Percentiles rank a stretch among this genome's conserved stretches.
These are phyloP conservation scores for Vireo altiloquus DNA, from an alignment of 2,113 vertebrate species.

Conservation along the genomic window DNA sequence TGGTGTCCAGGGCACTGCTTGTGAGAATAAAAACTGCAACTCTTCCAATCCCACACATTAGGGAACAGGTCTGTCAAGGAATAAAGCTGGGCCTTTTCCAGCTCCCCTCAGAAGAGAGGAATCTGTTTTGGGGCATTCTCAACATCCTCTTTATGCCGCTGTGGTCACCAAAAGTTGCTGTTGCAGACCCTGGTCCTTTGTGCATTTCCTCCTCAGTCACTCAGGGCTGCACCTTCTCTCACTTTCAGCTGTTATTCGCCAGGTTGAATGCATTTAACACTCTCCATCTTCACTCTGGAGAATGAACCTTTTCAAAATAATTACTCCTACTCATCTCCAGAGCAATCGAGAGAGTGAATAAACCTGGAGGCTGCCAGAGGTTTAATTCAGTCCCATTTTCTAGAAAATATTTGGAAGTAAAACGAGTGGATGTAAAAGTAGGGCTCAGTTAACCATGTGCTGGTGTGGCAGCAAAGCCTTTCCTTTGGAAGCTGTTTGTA, in stretches of 20 bases:
- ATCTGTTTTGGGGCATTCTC: background rate
- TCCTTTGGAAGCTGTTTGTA: background rate
- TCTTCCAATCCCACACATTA: fast-evolving
- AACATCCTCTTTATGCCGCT: background rate
- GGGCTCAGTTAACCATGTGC: background rate
- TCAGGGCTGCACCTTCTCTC: background rate
- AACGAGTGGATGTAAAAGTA: background rate
- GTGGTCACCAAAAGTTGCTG: too few relatives aligned
- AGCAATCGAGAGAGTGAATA: slow-evolving; percentile 10
- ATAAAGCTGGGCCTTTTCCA: background rate
- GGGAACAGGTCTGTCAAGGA: background rate
- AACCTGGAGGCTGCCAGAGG: background rate
- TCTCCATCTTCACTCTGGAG: background rate
- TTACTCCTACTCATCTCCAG: slow-evolving; percentile 10
- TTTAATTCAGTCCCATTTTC: background rate
- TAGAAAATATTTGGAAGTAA: background rate
- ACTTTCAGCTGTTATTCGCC: background rate
- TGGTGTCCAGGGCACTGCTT: background rate
- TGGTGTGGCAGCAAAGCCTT: background rate
- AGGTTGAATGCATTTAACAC: background rate
- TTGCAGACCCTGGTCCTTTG: background rate
- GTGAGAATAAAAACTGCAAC: background rate
- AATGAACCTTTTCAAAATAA: slow-evolving; percentile 32
- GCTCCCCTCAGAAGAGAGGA: background rate
- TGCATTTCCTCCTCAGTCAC: background rate